Percentiles rank a stretch among this genome's conserved stretches.
These are phyloP conservation scores for Labia minor DNA, from an alignment of 2,888 invertebrate species.

Conservation along the genomic window DNA sequence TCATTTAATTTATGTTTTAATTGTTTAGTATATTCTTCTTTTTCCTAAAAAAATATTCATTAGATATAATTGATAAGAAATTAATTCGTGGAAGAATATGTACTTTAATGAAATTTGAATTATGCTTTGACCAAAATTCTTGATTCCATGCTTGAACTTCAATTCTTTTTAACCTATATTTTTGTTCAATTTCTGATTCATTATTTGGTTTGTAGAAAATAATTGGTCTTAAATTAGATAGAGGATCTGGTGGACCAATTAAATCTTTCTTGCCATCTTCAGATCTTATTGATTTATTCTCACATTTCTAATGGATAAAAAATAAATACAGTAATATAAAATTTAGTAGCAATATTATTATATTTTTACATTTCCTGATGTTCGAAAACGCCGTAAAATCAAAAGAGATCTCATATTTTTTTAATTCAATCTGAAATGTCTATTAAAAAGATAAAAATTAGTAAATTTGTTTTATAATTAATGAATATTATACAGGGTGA, in stretches of 20 bases:
- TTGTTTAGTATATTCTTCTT: constrained; percentile 34
- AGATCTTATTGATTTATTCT: background rate
- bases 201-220: constrained; percentile 50
- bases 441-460: no score
- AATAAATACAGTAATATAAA: no score
- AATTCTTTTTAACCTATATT: constrained; percentile 51
- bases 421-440: no score
- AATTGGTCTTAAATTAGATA: constrained; percentile 66
- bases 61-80: background rate
- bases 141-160: constrained; percentile 76
- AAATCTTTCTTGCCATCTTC: constrained; percentile 40
- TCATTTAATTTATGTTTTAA: background rate
- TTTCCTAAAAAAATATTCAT: constrained; percentile 33
- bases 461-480: no score
- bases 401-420: no score
- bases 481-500: no score
- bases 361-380: no score
- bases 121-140: constrained; percentile 71
- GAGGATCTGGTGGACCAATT: constrained; percentile 69
- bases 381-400: no score
- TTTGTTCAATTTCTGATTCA: constrained; percentile 55
- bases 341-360: no score
- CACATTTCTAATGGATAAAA: no score
- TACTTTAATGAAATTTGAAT: constrained; percentile 62
- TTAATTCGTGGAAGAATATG: constrained; percentile 29